Percentiles rank a stretch among this genome's conserved stretches.
Evolutionary conservation across 2,797 vertebrate genomes (phyloP).

Genomic region (Myotis findleyi): DNA sequence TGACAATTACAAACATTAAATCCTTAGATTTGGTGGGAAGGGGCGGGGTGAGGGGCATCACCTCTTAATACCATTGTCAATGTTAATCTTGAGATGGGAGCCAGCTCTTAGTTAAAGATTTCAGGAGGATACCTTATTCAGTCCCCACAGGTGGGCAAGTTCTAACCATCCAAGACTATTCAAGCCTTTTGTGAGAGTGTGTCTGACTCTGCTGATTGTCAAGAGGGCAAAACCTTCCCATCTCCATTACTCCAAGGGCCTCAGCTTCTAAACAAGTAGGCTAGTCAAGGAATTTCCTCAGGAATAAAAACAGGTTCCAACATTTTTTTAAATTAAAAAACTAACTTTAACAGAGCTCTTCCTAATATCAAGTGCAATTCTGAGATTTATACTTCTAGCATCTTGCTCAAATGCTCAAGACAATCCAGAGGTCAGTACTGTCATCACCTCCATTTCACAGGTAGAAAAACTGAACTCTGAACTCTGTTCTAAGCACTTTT

Average conservation of each 20-base stretch:
- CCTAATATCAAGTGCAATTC: neutral
- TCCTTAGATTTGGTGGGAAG: neutral
- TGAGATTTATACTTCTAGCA: neutral
- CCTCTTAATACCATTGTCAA: neutral
- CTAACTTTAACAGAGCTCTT: neutral
- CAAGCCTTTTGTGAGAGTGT: neutral
- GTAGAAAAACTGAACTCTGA: neutral
- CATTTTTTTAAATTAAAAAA: neutral
- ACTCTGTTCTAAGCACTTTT: neutral
- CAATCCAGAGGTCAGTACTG: neutral
- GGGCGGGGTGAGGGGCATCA: neutral
- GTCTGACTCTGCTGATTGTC: neutral
- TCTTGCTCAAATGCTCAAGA: neutral
- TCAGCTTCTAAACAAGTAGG: neutral
- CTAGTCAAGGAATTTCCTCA: neutral
- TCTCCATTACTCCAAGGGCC: neutral
- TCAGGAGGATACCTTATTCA: neutral
- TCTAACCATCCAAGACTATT: neutral
- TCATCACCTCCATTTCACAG: neutral
- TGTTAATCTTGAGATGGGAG: neutral
- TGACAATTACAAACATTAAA: neutral
- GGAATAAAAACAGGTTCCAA: neutral
- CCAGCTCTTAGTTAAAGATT: neutral
- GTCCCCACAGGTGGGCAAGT: neutral
- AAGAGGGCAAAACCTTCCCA: neutral